phyloP scores from a whole-genome alignment of 2,797 vertebrate species.

The Pangasius sanitwongsei region DNA sequence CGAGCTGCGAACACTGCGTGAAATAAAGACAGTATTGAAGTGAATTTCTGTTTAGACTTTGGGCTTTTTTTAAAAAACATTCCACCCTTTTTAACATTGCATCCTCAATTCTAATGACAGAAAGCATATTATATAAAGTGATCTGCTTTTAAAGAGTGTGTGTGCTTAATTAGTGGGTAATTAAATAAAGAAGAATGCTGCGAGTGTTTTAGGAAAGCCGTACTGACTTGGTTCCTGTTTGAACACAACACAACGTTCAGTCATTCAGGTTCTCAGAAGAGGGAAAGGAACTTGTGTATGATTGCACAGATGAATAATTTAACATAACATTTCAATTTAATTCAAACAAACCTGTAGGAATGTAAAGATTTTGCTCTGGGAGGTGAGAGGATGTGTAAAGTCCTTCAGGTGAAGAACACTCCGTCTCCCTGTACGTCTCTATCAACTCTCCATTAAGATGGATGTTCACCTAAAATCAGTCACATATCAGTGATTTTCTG shows the following conservation, averaged over 20 bases:
- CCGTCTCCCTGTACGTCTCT: slow-evolving; percentile 73
- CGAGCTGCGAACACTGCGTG: neutral
- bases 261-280: neutral
- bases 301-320: neutral
- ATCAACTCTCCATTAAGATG: slow-evolving; percentile 75
- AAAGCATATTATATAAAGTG: neutral
- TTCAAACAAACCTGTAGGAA: slow-evolving; percentile 65
- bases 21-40: slow-evolving; percentile 24
- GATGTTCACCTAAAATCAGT: slow-evolving; percentile 72
- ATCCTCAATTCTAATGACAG: neutral
- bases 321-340: neutral
- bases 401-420: slow-evolving; percentile 62
- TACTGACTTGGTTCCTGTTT: neutral
- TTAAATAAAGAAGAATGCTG: neutral
- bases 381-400: slow-evolving; percentile 53
- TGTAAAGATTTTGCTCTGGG: slow-evolving; percentile 52
- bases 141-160: neutral
- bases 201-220: neutral
- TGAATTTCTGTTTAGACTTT: slow-evolving; percentile 25
- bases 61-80: slow-evolving; percentile 24
- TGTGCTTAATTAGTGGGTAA: neutral
- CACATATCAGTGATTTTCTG: neutral
- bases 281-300: neutral
- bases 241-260: neutral
- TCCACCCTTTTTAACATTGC: slow-evolving; percentile 1